Evolutionary conservation across 2,797 vertebrate species (phyloP).

Genomic region (Leptoclinus maculatus): DNA sequence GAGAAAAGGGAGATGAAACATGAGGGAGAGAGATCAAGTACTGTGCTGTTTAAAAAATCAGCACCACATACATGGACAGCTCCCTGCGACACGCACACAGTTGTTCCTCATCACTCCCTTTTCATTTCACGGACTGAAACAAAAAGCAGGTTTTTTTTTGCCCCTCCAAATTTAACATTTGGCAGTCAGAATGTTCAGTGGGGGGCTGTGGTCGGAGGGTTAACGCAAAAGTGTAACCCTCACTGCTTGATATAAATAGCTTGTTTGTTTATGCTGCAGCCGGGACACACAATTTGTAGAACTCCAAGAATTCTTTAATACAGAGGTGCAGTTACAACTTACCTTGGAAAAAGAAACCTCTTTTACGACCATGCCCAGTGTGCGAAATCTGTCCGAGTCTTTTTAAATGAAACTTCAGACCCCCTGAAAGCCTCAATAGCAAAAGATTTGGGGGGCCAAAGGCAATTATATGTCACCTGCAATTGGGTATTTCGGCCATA

Average conservation of each 20-base stretch:
- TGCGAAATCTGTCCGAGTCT: too few species aligned
- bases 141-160: neutral
- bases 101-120: neutral
- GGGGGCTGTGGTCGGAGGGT: neutral
- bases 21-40: neutral
- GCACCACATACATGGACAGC: conserved; percentile 6
- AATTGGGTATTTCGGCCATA: too few species aligned
- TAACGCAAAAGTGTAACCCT: neutral
- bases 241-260: neutral
- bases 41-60: neutral
- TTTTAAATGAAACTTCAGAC: too few species aligned
- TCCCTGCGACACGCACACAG: neutral
- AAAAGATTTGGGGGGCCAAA: too few species aligned
- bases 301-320: neutral
- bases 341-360: too few species aligned
- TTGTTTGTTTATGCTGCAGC: conserved; percentile 2
- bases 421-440: too few species aligned
- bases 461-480: too few species aligned
- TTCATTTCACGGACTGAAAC: neutral
- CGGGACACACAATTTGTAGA: neutral
- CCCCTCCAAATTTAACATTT: conserved; percentile 1
- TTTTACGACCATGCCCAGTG: too few species aligned
- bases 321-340: neutral
- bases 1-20: neutral
- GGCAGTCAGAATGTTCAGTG: neutral